Base-by-base conservation (phyloP, 2,113 vertebrate species). In the Numida meleagris region DNA sequence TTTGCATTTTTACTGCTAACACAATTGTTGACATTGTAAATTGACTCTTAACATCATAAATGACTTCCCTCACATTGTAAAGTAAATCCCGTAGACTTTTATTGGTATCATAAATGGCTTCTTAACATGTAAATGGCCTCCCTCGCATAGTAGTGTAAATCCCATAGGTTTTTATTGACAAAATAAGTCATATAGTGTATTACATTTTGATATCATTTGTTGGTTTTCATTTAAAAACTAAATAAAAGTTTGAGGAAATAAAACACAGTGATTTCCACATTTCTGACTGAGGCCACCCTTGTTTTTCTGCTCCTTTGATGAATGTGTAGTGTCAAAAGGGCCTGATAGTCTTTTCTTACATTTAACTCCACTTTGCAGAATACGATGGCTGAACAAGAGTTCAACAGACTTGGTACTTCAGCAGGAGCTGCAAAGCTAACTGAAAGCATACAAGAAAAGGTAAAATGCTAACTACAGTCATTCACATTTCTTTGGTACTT, bases 41-140 rank as follows among this genome's bases (percentile, higher is more conserved):
- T 95, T 95, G 95, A 96, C 89, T 96, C 59, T 96, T 97, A 97
- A 94, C 95, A 97, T 94, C 95, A 95, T 96, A 97, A 97, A 97
- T 76, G 87, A 59, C 36, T 89, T 79, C 83, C 81, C 86, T 45
- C 80, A 91, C 85, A 91, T 86, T 96, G 90, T 96, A 95, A 98
- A 97, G 89, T 96, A 97, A 97, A 97, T 97, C 92, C 87, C 1
- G 15, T 83, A 65, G 88, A 90, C 86, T 97, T 98, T 98, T 97
- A 97, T 96, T 91, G 59, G 89, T 75, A 81, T 76, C 93, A 94
- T 97, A 97, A 97, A 97, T 88, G 92, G 80, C 70, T 96, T 97
- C 86, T 97, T 96, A 97, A 95, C 94, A 97, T 97, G 95, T 96
- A 97, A 97, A 97, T 96, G 70, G 82, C 46, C 34, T 96, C 31